Base-by-base conservation (phyloP, 1,140 invertebrate genomes). In the Drosophila kepulauana region DNA sequence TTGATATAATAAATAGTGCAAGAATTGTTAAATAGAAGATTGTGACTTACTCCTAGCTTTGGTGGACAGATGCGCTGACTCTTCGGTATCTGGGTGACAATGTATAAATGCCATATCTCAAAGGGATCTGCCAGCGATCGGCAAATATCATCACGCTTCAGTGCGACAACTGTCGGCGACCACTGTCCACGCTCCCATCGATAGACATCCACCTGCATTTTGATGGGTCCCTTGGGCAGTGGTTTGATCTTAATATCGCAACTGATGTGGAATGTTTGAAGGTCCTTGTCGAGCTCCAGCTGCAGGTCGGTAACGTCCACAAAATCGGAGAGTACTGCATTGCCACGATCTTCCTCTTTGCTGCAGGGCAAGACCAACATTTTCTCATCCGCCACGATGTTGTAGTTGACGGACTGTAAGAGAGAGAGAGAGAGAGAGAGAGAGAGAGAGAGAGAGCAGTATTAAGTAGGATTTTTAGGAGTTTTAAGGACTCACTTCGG, bases 61-160 rank as follows among this genome's bases (percentile, higher is more conserved):
- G 84, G 85, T n/a, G 85, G 82, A 78, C 84, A 87, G 1, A 25
- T 28, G 1, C 43, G 16, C 10, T 70, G 59, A 0, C 13, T n/a
- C 10, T 56, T 57, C 1, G 80, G 65, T 3, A 88, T 48, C 0
- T 54, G 41, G 2, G 6, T 54, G 0, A 73, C 1, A 6, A 78
- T 0, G n/a, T 43, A 10, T 0, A 43, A 2, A 56, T 66, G 28
- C 84, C 84, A 88, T 1, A 72, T 1, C 13, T 88, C 84, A 0
- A 5, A 3, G 0, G 80, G 80, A 73, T 84, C 51, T 0, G 0
- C 3, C 2, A 88, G 25, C 0, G 84, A 10, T 4, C 45, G n/a
- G 20, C 84, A 88, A 0, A 88, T 66, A 45, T 72, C 45, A 0
- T 66, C 5, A 5, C 84, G 48, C 3, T 78, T 88, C 0, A 78